These are phyloP conservation scores for Litocranius walleri DNA, from an alignment of 2,113 vertebrate species.

Conservation along the genomic window DNA sequence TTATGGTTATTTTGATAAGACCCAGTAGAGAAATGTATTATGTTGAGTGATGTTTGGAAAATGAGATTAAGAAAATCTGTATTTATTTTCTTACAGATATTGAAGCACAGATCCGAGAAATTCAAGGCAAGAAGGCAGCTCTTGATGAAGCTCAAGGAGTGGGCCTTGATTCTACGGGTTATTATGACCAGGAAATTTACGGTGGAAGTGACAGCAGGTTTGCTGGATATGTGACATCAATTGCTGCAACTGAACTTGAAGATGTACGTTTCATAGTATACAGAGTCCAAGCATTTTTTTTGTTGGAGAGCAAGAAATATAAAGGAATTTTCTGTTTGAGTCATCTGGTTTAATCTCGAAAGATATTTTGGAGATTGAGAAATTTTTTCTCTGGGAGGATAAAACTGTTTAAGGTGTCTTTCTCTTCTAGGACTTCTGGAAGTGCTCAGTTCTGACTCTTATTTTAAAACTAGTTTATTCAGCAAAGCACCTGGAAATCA, in stretches of 20 bases:
- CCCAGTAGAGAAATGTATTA: neutral
- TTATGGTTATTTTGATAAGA: neutral
- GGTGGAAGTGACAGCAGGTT: conserved; percentile 98
- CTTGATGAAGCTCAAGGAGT: conserved; percentile 95
- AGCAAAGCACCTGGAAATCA: neutral
- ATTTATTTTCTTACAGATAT: conserved; percentile 86
- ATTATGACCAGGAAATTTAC: conserved; percentile 98
- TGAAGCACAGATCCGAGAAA: conserved; percentile 98
- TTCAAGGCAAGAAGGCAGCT: conserved; percentile 96
- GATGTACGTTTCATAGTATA: conserved; percentile 85
- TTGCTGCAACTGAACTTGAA: conserved; percentile 97
- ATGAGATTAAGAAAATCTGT: conserved; percentile 20
- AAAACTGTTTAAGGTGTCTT: neutral
- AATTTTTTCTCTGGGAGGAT: neutral
- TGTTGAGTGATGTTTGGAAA: neutral
- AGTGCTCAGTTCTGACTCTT: neutral
- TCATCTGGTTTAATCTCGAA: neutral
- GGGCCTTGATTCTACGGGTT: conserved; percentile 96
- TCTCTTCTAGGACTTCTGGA: neutral
- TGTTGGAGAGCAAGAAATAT: neutral
- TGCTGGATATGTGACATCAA: conserved; percentile 97
- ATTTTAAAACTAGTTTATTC: neutral
- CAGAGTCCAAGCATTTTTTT: neutral
- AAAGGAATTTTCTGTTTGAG: neutral
- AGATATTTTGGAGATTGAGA: neutral